These are phyloP conservation scores for Lepidocyrtoides sp. DNA, from an alignment of 2,888 invertebrate genomes.

Conservation along the genomic window DNA sequence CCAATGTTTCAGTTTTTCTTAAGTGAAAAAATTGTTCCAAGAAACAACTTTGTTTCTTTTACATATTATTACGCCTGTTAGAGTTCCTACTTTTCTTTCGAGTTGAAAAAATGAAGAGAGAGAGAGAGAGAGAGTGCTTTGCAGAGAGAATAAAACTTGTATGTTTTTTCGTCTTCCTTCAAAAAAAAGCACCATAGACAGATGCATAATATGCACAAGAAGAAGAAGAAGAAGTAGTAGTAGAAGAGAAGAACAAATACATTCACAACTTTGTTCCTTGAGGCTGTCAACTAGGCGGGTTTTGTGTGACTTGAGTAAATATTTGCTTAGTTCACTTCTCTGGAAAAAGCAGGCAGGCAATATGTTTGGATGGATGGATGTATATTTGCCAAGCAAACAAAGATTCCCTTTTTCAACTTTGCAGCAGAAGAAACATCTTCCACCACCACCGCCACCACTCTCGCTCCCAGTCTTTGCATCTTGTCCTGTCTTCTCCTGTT, in stretches of 20 bases:
- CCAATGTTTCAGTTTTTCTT: not conserved
- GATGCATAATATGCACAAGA: not conserved
- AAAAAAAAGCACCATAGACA: not conserved
- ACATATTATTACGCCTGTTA: constrained; percentile 32
- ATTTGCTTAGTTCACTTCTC: constrained; percentile 84
- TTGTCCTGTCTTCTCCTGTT: too few species aligned
- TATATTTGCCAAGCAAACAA: constrained; percentile 84
- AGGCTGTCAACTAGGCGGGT: constrained; percentile 80
- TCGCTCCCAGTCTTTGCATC: constrained; percentile 38
- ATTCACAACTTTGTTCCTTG: constrained; percentile 79
- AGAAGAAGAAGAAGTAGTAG: constrained; percentile 30
- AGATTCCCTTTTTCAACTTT: constrained; percentile 75
- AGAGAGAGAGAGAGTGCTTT: too few species aligned
- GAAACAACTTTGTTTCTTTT: constrained; percentile 75
- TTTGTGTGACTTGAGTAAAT: constrained; percentile 83
- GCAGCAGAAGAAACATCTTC: not conserved
- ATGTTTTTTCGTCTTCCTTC: constrained; percentile 16
- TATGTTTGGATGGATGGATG: constrained; percentile 81
- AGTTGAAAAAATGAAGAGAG: not conserved
- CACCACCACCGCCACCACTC: constrained; percentile 16
- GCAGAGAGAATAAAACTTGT: not conserved
- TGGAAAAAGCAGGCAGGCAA: constrained; percentile 84
- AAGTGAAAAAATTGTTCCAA: constrained; percentile 70
- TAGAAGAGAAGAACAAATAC: constrained; percentile 54
- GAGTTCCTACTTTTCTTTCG: not conserved